Evolutionary conservation across 1,140 invertebrate species (phyloP), one percentile per base, ranked within the genome.

Genomic region (Apolygus lucorum): DNA sequence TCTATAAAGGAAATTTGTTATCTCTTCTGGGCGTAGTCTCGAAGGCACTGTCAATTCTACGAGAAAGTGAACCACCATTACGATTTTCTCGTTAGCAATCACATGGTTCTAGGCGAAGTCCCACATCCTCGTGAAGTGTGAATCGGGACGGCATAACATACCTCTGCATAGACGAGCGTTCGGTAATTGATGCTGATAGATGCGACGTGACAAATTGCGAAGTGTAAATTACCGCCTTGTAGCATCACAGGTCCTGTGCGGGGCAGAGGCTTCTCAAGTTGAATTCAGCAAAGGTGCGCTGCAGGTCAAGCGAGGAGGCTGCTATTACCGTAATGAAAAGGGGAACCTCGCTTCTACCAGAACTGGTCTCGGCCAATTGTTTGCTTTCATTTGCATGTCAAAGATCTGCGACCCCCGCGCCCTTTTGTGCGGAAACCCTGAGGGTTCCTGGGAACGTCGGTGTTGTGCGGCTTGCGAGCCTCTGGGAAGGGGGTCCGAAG

Each of bases 371-470:
- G 28, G 64, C 64, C 64, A 66, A 66, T 66, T 66, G 64, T 66
- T 66, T 66, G 64, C 29, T 28, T 66, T 34, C 64, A 66, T 66
- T 66, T 66, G 64, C 64, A 66, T 66, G 64, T 66, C 64, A 66
- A 66, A 66, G 64, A 34, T 66, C 64, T 26, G 11, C 11, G 54
- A 11, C 54, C 11, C 54, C 54, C 54, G 8, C 22, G 11, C 54
- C 4, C 54, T 22, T 22, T 59, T 13, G 34, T 11, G 34, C 34
- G 34, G 34, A 8, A 49, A 49, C 34, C 34, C 34, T 49, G 34
- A 49, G 34, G 34, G 34, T 17, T 49, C 34, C 8, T 8, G 34
- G n/a, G n/a, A n/a, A n/a, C n/a, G 8, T 49, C 8, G 34, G 34
- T 49, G 34, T 59, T 59, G 54, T 14, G 54, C 54, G 54, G 54